Base-by-base conservation (phyloP, 1,140 invertebrate species). In the Conus ventricosus region DNA sequence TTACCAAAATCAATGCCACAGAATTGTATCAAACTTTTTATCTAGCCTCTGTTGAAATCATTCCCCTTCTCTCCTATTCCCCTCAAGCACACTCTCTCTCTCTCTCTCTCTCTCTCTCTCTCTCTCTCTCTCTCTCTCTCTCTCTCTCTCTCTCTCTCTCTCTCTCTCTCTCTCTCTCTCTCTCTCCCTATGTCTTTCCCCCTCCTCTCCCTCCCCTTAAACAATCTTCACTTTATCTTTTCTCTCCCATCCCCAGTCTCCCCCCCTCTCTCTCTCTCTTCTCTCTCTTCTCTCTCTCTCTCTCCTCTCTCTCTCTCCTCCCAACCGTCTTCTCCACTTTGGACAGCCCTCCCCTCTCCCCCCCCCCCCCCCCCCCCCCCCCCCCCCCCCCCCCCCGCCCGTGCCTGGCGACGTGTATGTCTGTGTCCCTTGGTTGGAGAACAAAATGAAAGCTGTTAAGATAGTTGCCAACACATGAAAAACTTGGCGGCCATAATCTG, bases 401-500 rank as follows among this genome's bases (percentile, higher is more conserved):
- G 4, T 23, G 17, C 17, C 39, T 82, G 5, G 39, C 17, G 80
- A 82, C 54, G 80, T 51, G 17, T 27, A 23, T 20, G 80, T 23
- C 11, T 71, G 67, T 71, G 11, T 71, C 6, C 20, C 23, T n/a
- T 71, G 67, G 23, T n/a, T 6, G 76, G 20, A 71, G 67, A 71
- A 71, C 67, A 71, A 71, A 71, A 23, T 82, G 80, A 82, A 39
- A 82, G 27, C 80, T 20, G 80, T 53, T 55, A 23, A 17, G 80
- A 23, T 55, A 6, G 80, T 20, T 82, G 80, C 27, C 17, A 51
- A 51, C 25, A n/a, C 39, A 53, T 10, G 10, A 23, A 23, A 6
- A 71, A 23, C 67, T 20, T 23, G 15, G 23, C 67, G 17, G 67
- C 67, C 67, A 20, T 71, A 71, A 71, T 71, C 13, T 71, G 67